Evolutionary conservation across 2,888 invertebrate genomes (phyloP), one percentile per base, ranked within the genome.

Genomic region (Sinelater perroti): DNA sequence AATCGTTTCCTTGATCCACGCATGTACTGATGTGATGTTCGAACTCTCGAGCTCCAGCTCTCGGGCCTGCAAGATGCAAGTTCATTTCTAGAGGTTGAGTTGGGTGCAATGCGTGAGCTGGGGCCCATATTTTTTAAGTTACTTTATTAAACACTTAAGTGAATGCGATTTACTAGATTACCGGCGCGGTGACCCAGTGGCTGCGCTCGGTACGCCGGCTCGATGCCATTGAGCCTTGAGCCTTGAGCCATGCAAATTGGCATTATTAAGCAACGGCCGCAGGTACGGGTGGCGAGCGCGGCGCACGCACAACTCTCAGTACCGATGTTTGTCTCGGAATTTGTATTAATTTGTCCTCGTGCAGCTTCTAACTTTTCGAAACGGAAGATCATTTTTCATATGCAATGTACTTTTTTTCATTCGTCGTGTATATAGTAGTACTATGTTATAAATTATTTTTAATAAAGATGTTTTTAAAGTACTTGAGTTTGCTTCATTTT

Each of bases 391-490:
- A 45, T 57, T 53, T 54, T 61, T 42, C 33, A 47, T 42, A 57
- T 61, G 57, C 54, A 57, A 63, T 60, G 63, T 63, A 65, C 63
- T 65, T 65, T 63, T n/a, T n/a, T 62, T 61, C 55, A 60, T 61
- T 60, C 51, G 28, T 59, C 30, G 11, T 64, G 63, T 63, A 64
- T 63, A 66, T 64, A 61, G 56, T 64, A 62, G n/a, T n/a, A n/a
- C n/a, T n/a, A n/a, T n/a, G n/a, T n/a, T n/a, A n/a, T n/a, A n/a
- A n/a, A n/a, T n/a, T n/a, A n/a, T n/a, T n/a, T n/a, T n/a, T n/a
- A n/a, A n/a, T n/a, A n/a, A n/a, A n/a, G n/a, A n/a, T n/a, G 56
- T 63, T 65, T 65, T 65, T 62, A 63, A 65, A 61, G 53, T 53
- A 56, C 16, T 45, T 28, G n/a, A 28, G n/a, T n/a, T n/a, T n/a